Conservation (phyloP, 2,797 vertebrate species). For the Sus cebifrons region DNA sequence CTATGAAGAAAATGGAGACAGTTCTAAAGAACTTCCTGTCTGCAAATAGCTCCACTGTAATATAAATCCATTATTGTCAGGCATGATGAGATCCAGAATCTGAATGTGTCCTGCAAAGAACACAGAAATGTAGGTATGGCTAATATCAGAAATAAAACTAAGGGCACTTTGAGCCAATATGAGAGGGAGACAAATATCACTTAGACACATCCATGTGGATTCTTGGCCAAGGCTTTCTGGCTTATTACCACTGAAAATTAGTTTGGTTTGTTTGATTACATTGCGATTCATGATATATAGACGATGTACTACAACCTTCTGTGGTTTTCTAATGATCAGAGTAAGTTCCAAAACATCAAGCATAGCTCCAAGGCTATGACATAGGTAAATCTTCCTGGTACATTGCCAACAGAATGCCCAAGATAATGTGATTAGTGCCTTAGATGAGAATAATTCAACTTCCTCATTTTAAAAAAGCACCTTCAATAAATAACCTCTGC, state of each 20-base stretch:
- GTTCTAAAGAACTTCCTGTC: background rate
- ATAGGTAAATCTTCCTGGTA: constrained; percentile 4
- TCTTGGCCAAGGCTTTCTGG: constrained; percentile 37
- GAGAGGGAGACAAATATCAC: background rate
- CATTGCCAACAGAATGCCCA: background rate
- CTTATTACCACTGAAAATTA: constrained; percentile 65
- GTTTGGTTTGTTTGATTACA: constrained; percentile 25
- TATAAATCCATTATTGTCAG: background rate
- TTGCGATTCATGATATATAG: background rate
- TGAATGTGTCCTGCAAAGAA: background rate
- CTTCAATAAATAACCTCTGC: constrained; percentile 37
- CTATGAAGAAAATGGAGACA: background rate
- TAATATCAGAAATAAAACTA: background rate
- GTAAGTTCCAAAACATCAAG: constrained; percentile 56
- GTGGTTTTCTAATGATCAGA: constrained; percentile 66
- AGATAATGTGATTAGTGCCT: constrained; percentile 42
- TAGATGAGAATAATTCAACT: constrained; percentile 60
- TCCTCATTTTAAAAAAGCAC: constrained; percentile 49
- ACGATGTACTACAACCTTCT: background rate
- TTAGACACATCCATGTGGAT: background rate
- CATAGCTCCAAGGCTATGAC: constrained; percentile 9
- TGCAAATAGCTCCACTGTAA: background rate
- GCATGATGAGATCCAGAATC: background rate
- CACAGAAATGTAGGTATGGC: background rate
- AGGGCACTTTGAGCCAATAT: background rate